phyloP scores from a whole-genome alignment of 2,113 vertebrate species.

The Turnix velox region DNA sequence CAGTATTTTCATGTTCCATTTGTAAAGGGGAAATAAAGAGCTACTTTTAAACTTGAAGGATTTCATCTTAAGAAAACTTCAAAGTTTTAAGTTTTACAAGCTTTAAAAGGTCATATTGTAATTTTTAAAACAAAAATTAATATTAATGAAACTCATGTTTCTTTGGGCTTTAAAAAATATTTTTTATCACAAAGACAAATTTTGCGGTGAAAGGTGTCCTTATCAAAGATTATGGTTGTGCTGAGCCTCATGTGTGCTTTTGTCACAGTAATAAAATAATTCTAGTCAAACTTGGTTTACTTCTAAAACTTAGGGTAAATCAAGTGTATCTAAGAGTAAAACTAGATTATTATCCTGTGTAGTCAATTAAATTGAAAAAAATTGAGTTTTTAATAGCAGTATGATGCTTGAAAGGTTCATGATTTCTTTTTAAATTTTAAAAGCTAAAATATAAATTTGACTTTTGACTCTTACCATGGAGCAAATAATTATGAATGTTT shows the following conservation, averaged over 20 bases:
- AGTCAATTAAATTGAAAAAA: not conserved
- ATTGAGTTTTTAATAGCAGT: not conserved
- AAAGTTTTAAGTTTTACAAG: not conserved
- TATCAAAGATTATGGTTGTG: not conserved
- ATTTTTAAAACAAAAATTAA: not conserved
- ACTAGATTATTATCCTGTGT: not conserved
- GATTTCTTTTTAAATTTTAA: not conserved
- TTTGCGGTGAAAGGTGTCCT: not conserved
- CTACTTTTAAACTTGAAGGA: not conserved
- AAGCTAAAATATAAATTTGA: not conserved
- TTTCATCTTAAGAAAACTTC: not conserved
- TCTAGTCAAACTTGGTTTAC: not conserved
- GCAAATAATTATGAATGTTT: not conserved
- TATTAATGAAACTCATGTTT: not conserved
- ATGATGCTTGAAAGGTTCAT: not conserved
- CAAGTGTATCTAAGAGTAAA: not conserved
- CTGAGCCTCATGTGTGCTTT: not conserved
- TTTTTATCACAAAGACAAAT: too few relatives aligned
- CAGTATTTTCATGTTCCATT: not conserved
- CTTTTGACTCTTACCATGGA: not conserved
- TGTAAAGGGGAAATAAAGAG: not conserved
- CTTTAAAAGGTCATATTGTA: not conserved
- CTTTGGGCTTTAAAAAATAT: too few relatives aligned
- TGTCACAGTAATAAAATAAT: not conserved
- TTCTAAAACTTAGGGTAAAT: not conserved